phyloP scores from a whole-genome alignment of 2,888 invertebrate genomes.

The Chrysolina oricalcia region DNA sequence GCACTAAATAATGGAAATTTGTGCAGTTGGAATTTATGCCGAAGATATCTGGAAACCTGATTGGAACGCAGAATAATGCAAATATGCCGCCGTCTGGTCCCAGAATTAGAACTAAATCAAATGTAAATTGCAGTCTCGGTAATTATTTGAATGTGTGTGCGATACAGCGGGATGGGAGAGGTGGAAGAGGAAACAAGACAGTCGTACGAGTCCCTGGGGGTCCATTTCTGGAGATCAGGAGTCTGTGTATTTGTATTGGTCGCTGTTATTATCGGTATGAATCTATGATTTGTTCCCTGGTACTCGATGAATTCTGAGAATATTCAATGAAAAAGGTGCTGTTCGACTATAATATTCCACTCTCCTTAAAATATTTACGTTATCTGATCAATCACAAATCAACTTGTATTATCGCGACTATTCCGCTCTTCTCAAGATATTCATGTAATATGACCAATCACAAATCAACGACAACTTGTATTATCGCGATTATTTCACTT shows the following conservation, averaged over 20 bases:
- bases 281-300: slow-evolving; percentile 1
- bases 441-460: too few species aligned
- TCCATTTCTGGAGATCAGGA: not conserved
- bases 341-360: too few species aligned
- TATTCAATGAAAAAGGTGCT: too few species aligned
- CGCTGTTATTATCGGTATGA: not conserved
- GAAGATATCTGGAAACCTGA: slow-evolving; percentile 33
- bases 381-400: too few species aligned
- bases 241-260: not conserved
- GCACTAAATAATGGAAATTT: slow-evolving; percentile 26
- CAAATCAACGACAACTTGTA: too few species aligned
- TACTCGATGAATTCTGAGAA: too few species aligned
- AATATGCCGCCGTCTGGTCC: slow-evolving; percentile 38
- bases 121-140: slow-evolving; percentile 60
- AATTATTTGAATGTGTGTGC: slow-evolving; percentile 53
- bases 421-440: too few species aligned
- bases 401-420: too few species aligned
- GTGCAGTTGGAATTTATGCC: slow-evolving; percentile 30
- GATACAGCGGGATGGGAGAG: slow-evolving; percentile 48
- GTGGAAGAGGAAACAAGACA: slow-evolving; percentile 36
- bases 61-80: slow-evolving; percentile 43
- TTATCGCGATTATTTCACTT: too few species aligned
- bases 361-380: too few species aligned
- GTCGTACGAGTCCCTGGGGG: not conserved
- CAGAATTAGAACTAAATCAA: slow-evolving; percentile 55